Evolutionary conservation across 1,140 invertebrate species (phyloP).

Genomic region (Meteorus sp.): DNA sequence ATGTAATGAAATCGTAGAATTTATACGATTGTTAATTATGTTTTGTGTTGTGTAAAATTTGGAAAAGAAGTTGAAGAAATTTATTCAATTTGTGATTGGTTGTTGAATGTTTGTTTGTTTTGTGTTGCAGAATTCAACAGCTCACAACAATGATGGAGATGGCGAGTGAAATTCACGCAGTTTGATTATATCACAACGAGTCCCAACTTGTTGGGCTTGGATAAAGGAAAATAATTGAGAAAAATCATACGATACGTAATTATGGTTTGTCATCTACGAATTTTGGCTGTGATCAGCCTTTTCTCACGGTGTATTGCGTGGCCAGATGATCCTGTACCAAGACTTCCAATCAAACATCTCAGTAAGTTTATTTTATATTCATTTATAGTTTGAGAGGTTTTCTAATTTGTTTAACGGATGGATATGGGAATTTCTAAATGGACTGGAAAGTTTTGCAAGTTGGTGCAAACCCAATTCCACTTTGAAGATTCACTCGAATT

Average conservation of each 20-base stretch:
- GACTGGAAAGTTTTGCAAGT: too few species aligned
- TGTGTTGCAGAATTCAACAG: constrained; percentile 31
- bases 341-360: constrained; percentile 50
- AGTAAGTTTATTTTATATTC: constrained; percentile 40
- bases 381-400: too few species aligned
- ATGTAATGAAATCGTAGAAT: too few species aligned
- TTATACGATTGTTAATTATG: too few species aligned
- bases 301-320: constrained; percentile 41
- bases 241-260: constrained; percentile 19
- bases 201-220: constrained; percentile 18
- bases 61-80: too few species aligned
- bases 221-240: neutral
- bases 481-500: too few species aligned
- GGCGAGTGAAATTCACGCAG: constrained; percentile 37
- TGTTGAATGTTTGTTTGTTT: constrained; percentile 22
- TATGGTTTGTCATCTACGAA: constrained; percentile 41
- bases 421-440: too few species aligned
- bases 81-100: neutral
- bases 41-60: too few species aligned
- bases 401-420: neutral
- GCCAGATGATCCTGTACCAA: constrained; percentile 50
- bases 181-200: constrained; percentile 32
- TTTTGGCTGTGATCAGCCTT: constrained; percentile 44
- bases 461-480: too few species aligned
- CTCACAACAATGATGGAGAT: constrained; percentile 36